These are phyloP conservation scores for Jordanella pulchra DNA, from an alignment of 2,797 vertebrate species.

Conservation along the genomic window DNA sequence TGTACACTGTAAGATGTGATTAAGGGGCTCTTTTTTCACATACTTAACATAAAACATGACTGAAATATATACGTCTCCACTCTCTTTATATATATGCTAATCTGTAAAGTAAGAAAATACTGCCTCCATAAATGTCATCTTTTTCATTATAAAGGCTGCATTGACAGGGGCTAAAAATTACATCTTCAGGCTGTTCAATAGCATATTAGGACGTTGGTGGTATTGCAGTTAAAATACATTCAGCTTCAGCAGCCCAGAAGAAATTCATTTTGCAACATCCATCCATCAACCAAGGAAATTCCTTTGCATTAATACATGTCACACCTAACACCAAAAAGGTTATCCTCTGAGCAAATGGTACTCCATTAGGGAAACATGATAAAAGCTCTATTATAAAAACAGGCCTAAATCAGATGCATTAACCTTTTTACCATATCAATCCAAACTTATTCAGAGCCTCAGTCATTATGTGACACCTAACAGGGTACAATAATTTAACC, in stretches of 20 bases:
- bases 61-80: background rate
- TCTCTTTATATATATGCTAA: background rate
- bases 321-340: slow-evolving; percentile 35
- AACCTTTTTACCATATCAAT: slow-evolving; percentile 51
- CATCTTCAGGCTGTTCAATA: background rate
- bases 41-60: background rate
- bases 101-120: slow-evolving; percentile 1
- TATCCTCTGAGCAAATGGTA: slow-evolving; percentile 33
- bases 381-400: slow-evolving; percentile 51
- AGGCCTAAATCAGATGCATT: slow-evolving; percentile 47
- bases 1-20: background rate
- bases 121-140: slow-evolving; percentile 7
- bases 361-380: slow-evolving; percentile 42
- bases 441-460: slow-evolving; percentile 29
- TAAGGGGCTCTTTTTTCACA: background rate
- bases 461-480: slow-evolving; percentile 39
- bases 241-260: slow-evolving; percentile 4
- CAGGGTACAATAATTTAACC: slow-evolving; percentile 20
- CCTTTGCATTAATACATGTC: slow-evolving; percentile 38
- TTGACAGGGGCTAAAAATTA: background rate
- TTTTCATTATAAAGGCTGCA: slow-evolving; percentile 1
- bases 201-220: background rate
- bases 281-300: slow-evolving; percentile 33
- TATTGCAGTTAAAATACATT: slow-evolving; percentile 5
- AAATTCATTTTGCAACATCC: slow-evolving; percentile 31